phyloP scores from a whole-genome alignment of 2,888 invertebrate genomes.

The Lycia hirtaria region DNA sequence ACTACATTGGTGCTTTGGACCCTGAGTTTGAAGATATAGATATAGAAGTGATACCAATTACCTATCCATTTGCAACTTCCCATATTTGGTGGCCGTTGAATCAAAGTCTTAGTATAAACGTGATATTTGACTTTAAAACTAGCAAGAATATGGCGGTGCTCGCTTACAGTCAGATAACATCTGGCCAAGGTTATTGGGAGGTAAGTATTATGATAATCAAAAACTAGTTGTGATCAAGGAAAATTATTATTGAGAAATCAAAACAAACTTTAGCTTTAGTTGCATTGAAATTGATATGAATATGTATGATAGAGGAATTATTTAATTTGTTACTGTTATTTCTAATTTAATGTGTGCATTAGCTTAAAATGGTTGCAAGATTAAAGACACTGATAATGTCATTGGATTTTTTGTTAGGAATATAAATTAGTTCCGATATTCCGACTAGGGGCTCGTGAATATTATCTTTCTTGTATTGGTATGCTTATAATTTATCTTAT shows the following conservation, averaged over 20 bases:
- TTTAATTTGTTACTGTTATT: slow-evolving; percentile 1
- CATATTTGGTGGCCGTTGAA: slow-evolving; percentile 96
- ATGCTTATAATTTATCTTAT: not conserved
- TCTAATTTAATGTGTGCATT: not conserved
- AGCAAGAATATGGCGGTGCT: slow-evolving; percentile 93
- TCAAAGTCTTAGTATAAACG: slow-evolving; percentile 89
- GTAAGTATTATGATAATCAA: slow-evolving; percentile 72
- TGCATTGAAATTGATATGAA: slow-evolving; percentile 22
- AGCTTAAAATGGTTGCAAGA: not conserved
- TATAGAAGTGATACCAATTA: slow-evolving; percentile 95
- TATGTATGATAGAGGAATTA: slow-evolving; percentile 12
- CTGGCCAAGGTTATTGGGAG: slow-evolving; percentile 94
- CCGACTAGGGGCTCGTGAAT: not conserved
- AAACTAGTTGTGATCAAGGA: slow-evolving; percentile 37
- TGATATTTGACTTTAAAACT: slow-evolving; percentile 95
- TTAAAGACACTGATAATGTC: not conserved
- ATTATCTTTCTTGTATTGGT: not conserved
- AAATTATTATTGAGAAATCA: slow-evolving; percentile 35
- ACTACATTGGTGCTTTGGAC: slow-evolving; percentile 91
- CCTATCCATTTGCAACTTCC: slow-evolving; percentile 95
- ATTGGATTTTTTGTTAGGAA: not conserved
- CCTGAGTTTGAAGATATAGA: slow-evolving; percentile 94
- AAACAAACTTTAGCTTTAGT: slow-evolving; percentile 21
- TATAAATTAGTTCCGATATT: not conserved
- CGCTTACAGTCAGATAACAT: slow-evolving; percentile 92